Evolutionary conservation across 2,888 invertebrate species (phyloP), one percentile per base, ranked within the genome.

Genomic region (Cyclophora punctaria): DNA sequence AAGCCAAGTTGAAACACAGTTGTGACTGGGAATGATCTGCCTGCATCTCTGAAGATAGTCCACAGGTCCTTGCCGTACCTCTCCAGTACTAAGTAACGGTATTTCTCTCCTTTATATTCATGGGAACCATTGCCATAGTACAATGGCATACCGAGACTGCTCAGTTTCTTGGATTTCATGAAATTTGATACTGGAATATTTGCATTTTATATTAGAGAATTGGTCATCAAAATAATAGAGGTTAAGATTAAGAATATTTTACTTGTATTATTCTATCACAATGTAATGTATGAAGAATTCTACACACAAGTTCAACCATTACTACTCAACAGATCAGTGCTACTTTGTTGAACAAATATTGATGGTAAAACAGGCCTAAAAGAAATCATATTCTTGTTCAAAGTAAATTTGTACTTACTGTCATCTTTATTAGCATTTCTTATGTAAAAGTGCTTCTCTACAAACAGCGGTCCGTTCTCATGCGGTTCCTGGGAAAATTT

Each of bases 381-480:
- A 4, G n/a, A n/a, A 45, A 40, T 35, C 42, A 41, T 37, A 4
- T 46, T 35, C 34, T 35, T 40, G 20, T 20, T 20, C 50, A 20
- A 41, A 46, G 35, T 35, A 7, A 43, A 45, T 45, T 35, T 45
- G 5, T 48, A 89, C 89, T 90, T 86, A 93, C 94, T 91, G 57
- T 94, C 93, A 56, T 91, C 91, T 62, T 90, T 79, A 69, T 92
- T 94, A 1, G 92, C 93, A 80, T 93, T 93, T 61, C 93, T 90
- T 78, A 94, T 91, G 71, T 95, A 98, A 78, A 97, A 97, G 83
- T 96, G 94, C 87, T 95, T 94, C 86, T 98, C 98, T 46, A 96
- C 96, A 89, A 97, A 99, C 1, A 99, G 83, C 0, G 98, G 98
- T 0, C 98, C 98, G 90, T 98, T 98, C 54, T 90, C 92, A 76